Base-by-base conservation (phyloP, 2,888 invertebrate species). In the Agrotis clavis region DNA sequence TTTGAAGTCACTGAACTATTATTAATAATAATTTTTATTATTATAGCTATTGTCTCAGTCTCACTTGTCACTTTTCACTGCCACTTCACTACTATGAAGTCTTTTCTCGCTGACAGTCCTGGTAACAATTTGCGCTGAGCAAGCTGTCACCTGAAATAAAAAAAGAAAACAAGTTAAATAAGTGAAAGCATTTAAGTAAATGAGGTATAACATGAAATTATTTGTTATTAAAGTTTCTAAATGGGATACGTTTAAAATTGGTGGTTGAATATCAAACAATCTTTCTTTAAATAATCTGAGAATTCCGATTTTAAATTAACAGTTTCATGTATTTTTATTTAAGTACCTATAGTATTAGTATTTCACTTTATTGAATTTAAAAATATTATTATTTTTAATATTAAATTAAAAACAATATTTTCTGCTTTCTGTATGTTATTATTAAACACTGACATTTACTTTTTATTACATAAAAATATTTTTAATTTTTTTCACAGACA, bases 91-190 rank as follows among this genome's bases (percentile, higher is more conserved):
- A 67, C 76, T 57, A 81, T 70, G 70, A 77, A 78, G 82, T 81
- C 64, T 72, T 63, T 65, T 62, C 74, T 78, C 69, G 74, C 76
- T 73, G 67, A 77, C 71, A 79, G 84, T 86, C 80, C 86, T 90
- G 91, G 92, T 88, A 92, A 93, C 92, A 92, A 93, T 90, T 93
- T 93, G 94, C 93, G 78, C 83, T 77, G 77, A 87, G 92, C 93
- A 93, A 93, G 92, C 89, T 93, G 95, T 95, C 94, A 95, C 95
- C 96, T 96, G 94, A 57, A 94, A 73, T 77, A 88, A 90, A 86
- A 74, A 84, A 65, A 86, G 83, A 79, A 16, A 57, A 69, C 16
- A 65, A 41, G n/a, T 80, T 76, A 66, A 25, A 72, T 54, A 50
- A 66, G 59, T 61, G 54, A 77, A 74, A 79, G 50, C 16, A 57